Percentiles rank a stretch among this genome's conserved stretches.
Conservation (phyloP, 1,140 invertebrate genomes). For the Trinorchestia longiramus region DNA sequence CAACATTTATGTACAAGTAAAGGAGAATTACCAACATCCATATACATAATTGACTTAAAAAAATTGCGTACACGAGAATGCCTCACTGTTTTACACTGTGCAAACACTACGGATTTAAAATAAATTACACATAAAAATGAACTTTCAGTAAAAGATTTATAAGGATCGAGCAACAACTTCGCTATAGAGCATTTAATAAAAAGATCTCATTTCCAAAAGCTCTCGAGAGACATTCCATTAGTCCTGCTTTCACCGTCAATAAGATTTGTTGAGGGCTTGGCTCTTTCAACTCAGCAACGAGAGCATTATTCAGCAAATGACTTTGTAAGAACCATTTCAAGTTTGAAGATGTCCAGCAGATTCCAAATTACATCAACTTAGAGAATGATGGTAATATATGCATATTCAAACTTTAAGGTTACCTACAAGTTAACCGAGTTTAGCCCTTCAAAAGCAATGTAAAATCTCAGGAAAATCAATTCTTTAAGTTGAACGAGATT, state of each 20-base stretch:
- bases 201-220: not conserved
- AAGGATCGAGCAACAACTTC: not conserved
- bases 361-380: not conserved
- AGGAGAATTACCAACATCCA: not conserved
- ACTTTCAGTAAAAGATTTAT: not conserved
- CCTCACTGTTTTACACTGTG: not conserved
- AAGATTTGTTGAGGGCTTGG: not conserved
- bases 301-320: conserved; percentile 1
- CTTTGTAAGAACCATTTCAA: conserved; percentile 1
- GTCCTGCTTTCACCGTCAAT: not conserved
- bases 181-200: not conserved
- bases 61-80: not conserved
- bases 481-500: not conserved
- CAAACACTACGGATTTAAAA: not conserved
- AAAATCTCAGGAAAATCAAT: not conserved
- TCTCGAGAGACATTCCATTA: not conserved
- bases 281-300: not conserved
- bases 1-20: not conserved
- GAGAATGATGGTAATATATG: not conserved
- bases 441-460: not conserved
- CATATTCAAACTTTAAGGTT: not conserved
- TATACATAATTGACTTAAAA: not conserved
- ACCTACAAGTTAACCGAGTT: not conserved
- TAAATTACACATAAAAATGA: not conserved
- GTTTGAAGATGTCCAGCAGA: not conserved